These are phyloP conservation scores for Erebia aethiops DNA, from an alignment of 2,888 invertebrate species.

Conservation along the genomic window DNA sequence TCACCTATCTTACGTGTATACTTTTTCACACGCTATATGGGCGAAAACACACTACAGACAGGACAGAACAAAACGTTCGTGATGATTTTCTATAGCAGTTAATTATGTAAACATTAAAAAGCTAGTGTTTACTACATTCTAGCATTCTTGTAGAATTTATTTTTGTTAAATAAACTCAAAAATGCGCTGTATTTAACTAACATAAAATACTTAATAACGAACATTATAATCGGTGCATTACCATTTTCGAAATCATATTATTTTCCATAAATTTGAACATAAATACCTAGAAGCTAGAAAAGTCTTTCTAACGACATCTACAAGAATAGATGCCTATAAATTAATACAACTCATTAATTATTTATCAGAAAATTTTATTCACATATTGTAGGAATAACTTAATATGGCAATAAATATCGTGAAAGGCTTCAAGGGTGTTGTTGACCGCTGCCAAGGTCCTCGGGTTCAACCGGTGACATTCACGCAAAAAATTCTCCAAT, in stretches of 20 bases:
- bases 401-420: constrained; percentile 35
- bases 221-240: background rate
- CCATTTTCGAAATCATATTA: background rate
- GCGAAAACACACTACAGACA: too few species aligned
- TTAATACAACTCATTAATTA: constrained; percentile 19
- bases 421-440: constrained; percentile 54
- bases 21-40: too few species aligned
- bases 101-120: too few species aligned
- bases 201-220: too few species aligned
- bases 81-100: too few species aligned
- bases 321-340: constrained; percentile 6
- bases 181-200: too few species aligned
- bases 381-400: constrained; percentile 21
- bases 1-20: too few species aligned
- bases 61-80: too few species aligned
- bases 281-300: background rate
- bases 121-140: too few species aligned
- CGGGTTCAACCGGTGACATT: constrained; percentile 57
- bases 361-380: constrained; percentile 20
- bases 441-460: constrained; percentile 65
- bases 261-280: too few species aligned
- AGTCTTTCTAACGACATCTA: constrained; percentile 6
- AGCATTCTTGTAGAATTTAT: too few species aligned
- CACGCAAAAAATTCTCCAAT: constrained; percentile 51
- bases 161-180: too few species aligned